Evolutionary conservation across 2,113 vertebrate species (phyloP), one percentile per base, ranked within the genome.

Genomic region (Cephalopterus ornatus): DNA sequence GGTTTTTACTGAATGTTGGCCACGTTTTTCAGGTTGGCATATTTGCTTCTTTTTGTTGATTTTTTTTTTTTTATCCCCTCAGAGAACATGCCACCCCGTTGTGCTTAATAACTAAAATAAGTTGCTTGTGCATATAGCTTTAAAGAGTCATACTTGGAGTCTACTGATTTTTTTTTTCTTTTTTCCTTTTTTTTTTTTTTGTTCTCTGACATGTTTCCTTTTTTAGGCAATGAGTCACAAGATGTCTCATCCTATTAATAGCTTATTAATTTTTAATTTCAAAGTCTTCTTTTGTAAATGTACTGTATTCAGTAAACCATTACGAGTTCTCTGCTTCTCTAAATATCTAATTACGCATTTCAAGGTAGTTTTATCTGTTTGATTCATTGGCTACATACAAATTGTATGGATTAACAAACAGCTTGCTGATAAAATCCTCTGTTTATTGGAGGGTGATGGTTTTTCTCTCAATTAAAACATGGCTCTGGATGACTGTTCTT

Each of bases 201-300:
- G 30, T 79, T 63, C 77, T 30, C 35, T 88, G 62, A 49, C 66
- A 75, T 30, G 26, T 46, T 94, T 90, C 47, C 72, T 90, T 88
- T 96, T 90, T 93, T 92, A 95, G 82, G 93, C 78, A 83, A 37
- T 93, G 93, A 92, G 75, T 96, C 87, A 88, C 85, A 76, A 90
- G 39, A 85, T 77, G 65, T 85, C 85, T 96, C n/a, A 92, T 90
- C 78, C 67, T 96, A 92, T 96, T 96, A 94, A 93, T 96, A 95
- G 72, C 72, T 80, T 85, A 75, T 90, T 92, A 88, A 92, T 94
- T 94, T 96, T 95, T 93, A 92, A 96, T 91, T 95, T 92, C 35
- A 42, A 82, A 85, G 33, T 66, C 81, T 84, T 2, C 68, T 83
- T 96, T 67, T 88, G 71, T 89, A 85, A 92, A 92, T 88, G 63